Evolutionary conservation across 2,797 vertebrate genomes (phyloP).

Genomic region (Anas georgica): DNA sequence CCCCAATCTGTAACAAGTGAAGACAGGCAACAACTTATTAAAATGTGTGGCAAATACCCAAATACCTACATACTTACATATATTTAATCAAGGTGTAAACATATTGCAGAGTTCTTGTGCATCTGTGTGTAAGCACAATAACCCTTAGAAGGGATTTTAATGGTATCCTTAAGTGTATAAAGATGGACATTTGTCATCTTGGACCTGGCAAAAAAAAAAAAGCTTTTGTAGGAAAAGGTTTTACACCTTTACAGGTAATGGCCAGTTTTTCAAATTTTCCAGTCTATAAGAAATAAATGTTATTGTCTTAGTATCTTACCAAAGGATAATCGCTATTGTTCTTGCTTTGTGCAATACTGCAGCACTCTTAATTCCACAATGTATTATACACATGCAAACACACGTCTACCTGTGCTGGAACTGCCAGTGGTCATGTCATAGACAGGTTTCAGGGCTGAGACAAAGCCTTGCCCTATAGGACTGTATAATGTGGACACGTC

Average conservation of each 20-base stretch:
- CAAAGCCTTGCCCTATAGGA: accelerated
- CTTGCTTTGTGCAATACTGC: not conserved
- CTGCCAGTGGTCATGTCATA: not conserved
- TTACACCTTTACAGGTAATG: not conserved
- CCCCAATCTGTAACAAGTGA: not conserved
- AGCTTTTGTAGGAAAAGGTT: not conserved
- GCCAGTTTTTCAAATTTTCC: not conserved
- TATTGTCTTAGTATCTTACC: not conserved
- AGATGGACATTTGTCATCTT: not conserved
- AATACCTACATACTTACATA: not conserved
- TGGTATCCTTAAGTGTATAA: not conserved
- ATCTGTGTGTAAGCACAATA: not conserved
- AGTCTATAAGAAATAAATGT: not conserved
- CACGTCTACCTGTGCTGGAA: not conserved
- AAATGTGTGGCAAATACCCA: not conserved
- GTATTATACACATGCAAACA: not conserved
- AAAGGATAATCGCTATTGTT: not conserved
- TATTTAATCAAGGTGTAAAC: not conserved
- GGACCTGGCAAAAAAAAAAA: not conserved
- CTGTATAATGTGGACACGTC: not conserved
- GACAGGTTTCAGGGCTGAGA: not conserved
- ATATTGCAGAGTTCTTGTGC: not conserved
- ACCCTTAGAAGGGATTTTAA: not conserved
- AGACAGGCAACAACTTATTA: not conserved
- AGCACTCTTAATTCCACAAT: not conserved